These are phyloP conservation scores for Volucella inanis DNA, from an alignment of 2,888 invertebrate genomes.

Conservation along the genomic window DNA sequence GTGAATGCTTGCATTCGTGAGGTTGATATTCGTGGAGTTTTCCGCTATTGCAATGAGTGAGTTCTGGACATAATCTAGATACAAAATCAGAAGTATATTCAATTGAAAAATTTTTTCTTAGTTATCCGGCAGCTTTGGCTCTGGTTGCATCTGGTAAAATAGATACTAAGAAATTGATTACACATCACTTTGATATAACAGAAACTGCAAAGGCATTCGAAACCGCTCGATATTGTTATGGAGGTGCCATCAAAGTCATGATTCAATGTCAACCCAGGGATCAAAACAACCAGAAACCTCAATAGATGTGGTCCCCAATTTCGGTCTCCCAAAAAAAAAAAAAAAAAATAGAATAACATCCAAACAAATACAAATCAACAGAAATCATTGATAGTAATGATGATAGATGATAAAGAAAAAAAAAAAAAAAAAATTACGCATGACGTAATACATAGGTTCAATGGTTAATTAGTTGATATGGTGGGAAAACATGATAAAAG, in stretches of 20 bases:
- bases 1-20: constrained; percentile 91
- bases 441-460: no score
- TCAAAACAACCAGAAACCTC: constrained; percentile 83
- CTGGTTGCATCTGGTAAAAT: constrained; percentile 90
- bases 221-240: constrained; percentile 88
- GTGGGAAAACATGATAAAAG: no score
- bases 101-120: constrained; percentile 78
- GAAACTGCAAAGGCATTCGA: constrained; percentile 93
- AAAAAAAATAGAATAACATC: no score
- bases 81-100: background rate
- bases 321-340: no score
- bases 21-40: constrained; percentile 96
- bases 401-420: no score
- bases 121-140: constrained; percentile 91
- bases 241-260: constrained; percentile 93
- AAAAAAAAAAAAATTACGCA: no score
- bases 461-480: no score
- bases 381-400: no score
- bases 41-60: constrained; percentile 94
- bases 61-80: constrained; percentile 83
- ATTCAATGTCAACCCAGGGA: constrained; percentile 88
- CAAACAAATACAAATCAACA: no score
- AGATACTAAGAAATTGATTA: constrained; percentile 91
- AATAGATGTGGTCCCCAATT: background rate
- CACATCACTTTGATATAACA: constrained; percentile 91